Evolutionary conservation across 1,140 invertebrate species (phyloP).

Genomic region (Pygmarrhopalites habei): DNA sequence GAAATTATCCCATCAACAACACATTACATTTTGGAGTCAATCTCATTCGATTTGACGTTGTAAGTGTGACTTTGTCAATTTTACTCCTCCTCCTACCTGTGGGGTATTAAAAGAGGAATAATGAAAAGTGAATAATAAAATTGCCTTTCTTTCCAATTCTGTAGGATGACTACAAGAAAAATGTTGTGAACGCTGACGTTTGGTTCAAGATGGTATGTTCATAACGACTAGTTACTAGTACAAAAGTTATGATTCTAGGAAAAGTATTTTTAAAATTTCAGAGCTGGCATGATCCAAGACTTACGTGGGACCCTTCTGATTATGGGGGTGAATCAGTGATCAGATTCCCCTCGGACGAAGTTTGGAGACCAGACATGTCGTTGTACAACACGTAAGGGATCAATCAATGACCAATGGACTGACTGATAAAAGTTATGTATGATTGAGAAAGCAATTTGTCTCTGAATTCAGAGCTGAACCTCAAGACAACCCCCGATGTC

Average conservation of each 20-base stretch:
- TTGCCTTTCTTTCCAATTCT: not conserved
- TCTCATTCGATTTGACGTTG: not conserved
- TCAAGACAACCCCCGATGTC: not conserved
- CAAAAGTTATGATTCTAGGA: too few species aligned
- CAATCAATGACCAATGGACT: too few species aligned
- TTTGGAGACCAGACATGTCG: constrained; percentile 9
- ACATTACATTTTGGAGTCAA: not conserved
- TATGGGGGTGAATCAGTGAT: not conserved
- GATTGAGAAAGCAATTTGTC: too few species aligned
- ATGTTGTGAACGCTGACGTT: not conserved
- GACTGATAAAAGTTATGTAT: too few species aligned
- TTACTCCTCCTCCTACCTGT: too few species aligned
- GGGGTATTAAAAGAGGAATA: too few species aligned
- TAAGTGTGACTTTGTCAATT: not conserved
- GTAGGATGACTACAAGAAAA: constrained; percentile 2
- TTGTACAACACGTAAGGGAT: constrained; percentile 14
- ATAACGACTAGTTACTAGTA: too few species aligned
- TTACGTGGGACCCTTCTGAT: not conserved
- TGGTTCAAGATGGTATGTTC: not conserved
- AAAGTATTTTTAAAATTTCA: not conserved
- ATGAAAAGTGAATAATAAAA: too few species aligned
- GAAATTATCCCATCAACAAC: constrained; percentile 5
- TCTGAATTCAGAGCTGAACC: too few species aligned
- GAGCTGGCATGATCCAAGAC: constrained; percentile 6
- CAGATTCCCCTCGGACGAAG: not conserved